Percentiles rank a stretch among this genome's conserved stretches.
These are phyloP conservation scores for Protobothrops mucrosquamatus DNA, from an alignment of 2,113 vertebrate genomes.

Conservation along the genomic window DNA sequence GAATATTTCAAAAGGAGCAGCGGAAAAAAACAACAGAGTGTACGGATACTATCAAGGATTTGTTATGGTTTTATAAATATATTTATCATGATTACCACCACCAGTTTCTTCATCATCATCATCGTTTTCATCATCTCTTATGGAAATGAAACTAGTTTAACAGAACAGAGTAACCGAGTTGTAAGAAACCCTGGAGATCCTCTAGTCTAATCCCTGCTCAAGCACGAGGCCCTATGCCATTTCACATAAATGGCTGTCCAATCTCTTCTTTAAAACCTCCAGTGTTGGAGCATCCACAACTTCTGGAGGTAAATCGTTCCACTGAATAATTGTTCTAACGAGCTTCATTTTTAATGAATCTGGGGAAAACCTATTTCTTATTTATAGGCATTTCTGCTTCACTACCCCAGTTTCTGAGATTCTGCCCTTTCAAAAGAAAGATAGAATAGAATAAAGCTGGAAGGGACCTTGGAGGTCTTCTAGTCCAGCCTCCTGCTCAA, in stretches of 20 bases:
- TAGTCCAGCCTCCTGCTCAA: no score
- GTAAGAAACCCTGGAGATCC: not conserved
- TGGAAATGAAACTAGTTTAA: not conserved
- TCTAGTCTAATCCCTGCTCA: not conserved
- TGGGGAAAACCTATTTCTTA: not conserved
- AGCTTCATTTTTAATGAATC: not conserved
- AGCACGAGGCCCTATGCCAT: not conserved
- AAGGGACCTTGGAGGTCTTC: no score
- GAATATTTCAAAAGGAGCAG: conserved; percentile 49
- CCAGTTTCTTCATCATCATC: not conserved
- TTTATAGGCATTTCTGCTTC: not conserved
- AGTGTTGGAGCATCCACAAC: no score
- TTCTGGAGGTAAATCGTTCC: not conserved
- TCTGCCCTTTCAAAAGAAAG: not conserved
- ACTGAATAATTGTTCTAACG: not conserved
- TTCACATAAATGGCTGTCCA: no score
- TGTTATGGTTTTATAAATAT: conserved; percentile 40
- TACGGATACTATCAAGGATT: conserved; percentile 46
- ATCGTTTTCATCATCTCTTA: conserved; percentile 20
- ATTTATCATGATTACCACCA: not conserved
- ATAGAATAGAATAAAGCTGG: no score
- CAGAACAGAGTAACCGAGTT: not conserved
- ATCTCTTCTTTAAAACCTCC: no score
- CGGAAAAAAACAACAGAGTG: conserved; percentile 11
- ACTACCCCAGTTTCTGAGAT: not conserved